These are phyloP conservation scores for Iselma pallidipennis DNA, from an alignment of 2,888 invertebrate genomes.

Conservation along the genomic window DNA sequence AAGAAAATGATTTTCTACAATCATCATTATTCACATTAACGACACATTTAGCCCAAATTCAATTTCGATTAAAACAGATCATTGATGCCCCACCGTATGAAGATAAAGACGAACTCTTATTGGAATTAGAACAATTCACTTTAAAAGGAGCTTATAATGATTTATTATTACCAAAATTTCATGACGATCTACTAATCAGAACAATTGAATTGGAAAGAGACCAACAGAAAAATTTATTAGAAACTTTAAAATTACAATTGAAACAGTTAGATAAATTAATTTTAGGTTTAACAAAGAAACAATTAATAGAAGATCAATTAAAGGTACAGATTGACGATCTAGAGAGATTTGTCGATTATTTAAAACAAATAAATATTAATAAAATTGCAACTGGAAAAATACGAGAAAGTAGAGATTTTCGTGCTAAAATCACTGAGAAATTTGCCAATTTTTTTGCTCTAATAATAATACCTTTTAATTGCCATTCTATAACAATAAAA, in stretches of 20 bases:
- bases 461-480: conserved; percentile 85
- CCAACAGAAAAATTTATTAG: conserved; percentile 73
- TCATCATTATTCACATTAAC: conserved; percentile 90
- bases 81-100: conserved; percentile 78
- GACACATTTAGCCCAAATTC: conserved; percentile 95
- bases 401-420: conserved; percentile 34
- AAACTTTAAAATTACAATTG: conserved; percentile 81
- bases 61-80: conserved; percentile 82
- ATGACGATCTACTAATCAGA: conserved; percentile 58
- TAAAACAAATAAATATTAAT: conserved; percentile 74
- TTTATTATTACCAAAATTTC: conserved; percentile 28
- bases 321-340: conserved; percentile 92
- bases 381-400: conserved; percentile 53
- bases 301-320: conserved; percentile 86
- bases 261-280: conserved; percentile 85
- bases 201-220: conserved; percentile 40
- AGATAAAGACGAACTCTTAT: conserved; percentile 83
- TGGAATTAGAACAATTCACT: conserved; percentile 92
- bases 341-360: conserved; percentile 88
- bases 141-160: conserved; percentile 61
- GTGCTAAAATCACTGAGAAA: conserved; percentile 76
- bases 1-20: conserved; percentile 89
- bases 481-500: conserved; percentile 85
- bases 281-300: conserved; percentile 90
- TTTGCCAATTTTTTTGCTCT: conserved; percentile 76